Percentiles rank a stretch among this genome's conserved stretches.
Evolutionary conservation across 2,888 invertebrate genomes (phyloP).

Genomic region (Agrilus mali): DNA sequence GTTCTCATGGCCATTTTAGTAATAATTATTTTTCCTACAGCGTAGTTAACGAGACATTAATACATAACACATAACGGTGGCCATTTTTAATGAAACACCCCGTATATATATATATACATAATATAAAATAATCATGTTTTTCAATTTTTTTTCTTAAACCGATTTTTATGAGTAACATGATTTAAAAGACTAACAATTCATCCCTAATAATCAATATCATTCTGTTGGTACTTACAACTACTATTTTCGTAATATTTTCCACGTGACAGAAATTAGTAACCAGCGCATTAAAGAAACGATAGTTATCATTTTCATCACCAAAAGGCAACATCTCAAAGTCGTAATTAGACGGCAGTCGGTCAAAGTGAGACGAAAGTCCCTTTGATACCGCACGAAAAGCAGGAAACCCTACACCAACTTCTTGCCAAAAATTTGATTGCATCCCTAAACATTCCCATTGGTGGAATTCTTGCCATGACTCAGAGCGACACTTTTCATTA

Average conservation of each 20-base stretch:
- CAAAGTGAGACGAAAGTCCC: conserved; percentile 28
- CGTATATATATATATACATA: no score
- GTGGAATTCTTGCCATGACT: conserved; percentile 47
- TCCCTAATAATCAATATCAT: no score
- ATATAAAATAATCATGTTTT: no score
- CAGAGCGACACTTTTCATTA: conserved; percentile 44
- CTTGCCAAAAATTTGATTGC: conserved; percentile 47
- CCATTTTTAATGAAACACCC: no score
- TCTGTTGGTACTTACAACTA: conserved; percentile 42
- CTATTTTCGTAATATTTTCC: conserved; percentile 51
- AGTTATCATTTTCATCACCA: conserved; percentile 34
- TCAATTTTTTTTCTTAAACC: no score
- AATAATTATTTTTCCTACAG: no score
- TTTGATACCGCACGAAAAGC: conserved; percentile 58
- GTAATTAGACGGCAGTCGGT: conserved; percentile 29
- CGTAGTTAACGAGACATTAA: no score
- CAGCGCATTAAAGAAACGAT: conserved; percentile 56
- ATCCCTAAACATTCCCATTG: conserved; percentile 60
- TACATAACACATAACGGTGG: no score
- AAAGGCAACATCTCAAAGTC: conserved; percentile 32
- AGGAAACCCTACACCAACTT: conserved; percentile 67
- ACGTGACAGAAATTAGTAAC: conserved; percentile 62
- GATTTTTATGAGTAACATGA: no score
- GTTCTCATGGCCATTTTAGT: no score
- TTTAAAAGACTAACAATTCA: no score